phyloP scores from a whole-genome alignment of 2,888 invertebrate species.

The Aphidius colemani region DNA sequence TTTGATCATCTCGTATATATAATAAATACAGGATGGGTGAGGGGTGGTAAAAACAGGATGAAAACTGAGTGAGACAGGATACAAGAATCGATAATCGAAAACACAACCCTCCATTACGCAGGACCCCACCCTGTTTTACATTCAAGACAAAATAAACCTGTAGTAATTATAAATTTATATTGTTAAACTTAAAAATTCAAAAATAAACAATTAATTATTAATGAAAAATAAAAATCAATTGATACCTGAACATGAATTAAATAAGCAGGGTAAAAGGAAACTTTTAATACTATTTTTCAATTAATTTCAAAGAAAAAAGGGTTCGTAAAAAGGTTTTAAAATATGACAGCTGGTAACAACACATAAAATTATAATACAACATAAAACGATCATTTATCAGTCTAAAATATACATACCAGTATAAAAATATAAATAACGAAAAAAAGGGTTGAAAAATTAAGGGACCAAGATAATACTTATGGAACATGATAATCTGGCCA shows the following conservation, averaged over 20 bases:
- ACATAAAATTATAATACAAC: neutral
- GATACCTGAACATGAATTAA: too few relatives aligned
- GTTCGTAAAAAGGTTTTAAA: neutral
- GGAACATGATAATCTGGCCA: constrained; percentile 22
- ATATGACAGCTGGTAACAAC: constrained; percentile 17
- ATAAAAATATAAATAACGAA: too few relatives aligned
- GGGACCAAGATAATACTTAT: constrained; percentile 22
- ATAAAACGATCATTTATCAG: constrained; percentile 17
- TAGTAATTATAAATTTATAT: neutral
- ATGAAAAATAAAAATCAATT: neutral
- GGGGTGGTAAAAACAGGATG: constrained; percentile 30
- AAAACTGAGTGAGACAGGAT: constrained; percentile 36
- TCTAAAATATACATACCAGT: too few relatives aligned
- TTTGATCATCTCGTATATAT: too few relatives aligned
- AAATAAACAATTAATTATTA: too few relatives aligned
- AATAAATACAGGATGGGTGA: neutral
- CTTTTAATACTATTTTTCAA: too few relatives aligned
- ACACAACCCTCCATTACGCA: constrained; percentile 39
- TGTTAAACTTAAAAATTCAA: neutral
- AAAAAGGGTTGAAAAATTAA: constrained; percentile 15
- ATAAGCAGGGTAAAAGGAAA: too few relatives aligned
- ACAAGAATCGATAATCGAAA: constrained; percentile 57
- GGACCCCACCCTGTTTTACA: constrained; percentile 4
- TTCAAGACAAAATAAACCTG: too few relatives aligned
- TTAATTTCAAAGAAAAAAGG: neutral